Evolutionary conservation across 2,113 vertebrate genomes (phyloP).

Genomic region (Chloebia gouldiae): DNA sequence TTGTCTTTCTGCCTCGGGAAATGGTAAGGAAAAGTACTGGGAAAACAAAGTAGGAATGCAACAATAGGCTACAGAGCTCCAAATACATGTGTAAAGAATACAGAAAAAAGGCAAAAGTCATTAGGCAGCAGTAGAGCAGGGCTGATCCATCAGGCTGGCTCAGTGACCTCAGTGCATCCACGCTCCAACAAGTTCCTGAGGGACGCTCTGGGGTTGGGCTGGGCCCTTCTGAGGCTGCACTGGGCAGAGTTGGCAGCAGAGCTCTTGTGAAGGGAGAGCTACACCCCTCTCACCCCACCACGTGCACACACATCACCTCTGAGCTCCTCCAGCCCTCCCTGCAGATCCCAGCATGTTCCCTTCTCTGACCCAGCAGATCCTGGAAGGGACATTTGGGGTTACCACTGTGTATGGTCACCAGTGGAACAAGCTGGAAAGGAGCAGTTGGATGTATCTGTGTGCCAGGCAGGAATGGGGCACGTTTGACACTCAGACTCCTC

Average conservation of each 20-base stretch:
- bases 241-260: not conserved
- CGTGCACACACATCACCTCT: fast-evolving
- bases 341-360: not conserved
- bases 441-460: not conserved
- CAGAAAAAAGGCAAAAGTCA: not conserved
- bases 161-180: not conserved
- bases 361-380: not conserved
- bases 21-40: not conserved
- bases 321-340: not conserved
- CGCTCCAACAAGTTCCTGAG: not conserved
- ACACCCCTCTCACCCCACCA: too few species aligned
- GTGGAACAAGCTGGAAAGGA: not conserved
- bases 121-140: not conserved
- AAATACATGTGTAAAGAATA: fast-evolving
- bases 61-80: not conserved
- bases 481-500: not conserved
- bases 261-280: not conserved
- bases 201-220: not conserved
- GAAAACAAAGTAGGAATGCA: fast-evolving
- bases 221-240: not conserved
- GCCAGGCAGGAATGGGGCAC: not conserved
- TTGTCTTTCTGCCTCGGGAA: not conserved
- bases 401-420: fast-evolving
- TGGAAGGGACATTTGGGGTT: not conserved
- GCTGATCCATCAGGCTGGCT: not conserved